Percentiles rank a stretch among this genome's conserved stretches.
These are phyloP conservation scores for Synergus itoensis DNA, from an alignment of 2,888 invertebrate species.

Conservation along the genomic window DNA sequence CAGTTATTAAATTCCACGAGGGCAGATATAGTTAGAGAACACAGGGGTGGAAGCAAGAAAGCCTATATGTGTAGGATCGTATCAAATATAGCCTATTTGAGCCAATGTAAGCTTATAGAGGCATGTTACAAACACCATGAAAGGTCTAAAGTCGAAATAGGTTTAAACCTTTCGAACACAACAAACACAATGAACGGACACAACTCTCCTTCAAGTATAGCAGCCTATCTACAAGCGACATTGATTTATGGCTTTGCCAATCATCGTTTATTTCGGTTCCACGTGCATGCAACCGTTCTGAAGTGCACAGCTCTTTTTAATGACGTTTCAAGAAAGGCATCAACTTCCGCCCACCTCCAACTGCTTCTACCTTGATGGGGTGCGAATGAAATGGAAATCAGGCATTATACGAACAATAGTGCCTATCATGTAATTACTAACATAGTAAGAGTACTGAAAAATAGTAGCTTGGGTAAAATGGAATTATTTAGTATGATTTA, in stretches of 20 bases:
- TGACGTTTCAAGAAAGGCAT: slow-evolving; percentile 42
- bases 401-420: slow-evolving; percentile 18
- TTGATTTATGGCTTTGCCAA: slow-evolving; percentile 62
- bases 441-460: slow-evolving; percentile 17
- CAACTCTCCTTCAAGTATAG: neutral
- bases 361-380: slow-evolving; percentile 20
- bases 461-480: slow-evolving; percentile 21
- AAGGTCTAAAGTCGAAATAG: neutral
- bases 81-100: slow-evolving; percentile 16
- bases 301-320: slow-evolving; percentile 52
- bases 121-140: neutral
- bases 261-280: slow-evolving; percentile 57
- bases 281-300: slow-evolving; percentile 49
- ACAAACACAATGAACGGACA: neutral
- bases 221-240: slow-evolving; percentile 52
- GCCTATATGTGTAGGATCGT: neutral
- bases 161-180: neutral
- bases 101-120: slow-evolving; percentile 23
- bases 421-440: slow-evolving; percentile 7
- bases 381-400: slow-evolving; percentile 38
- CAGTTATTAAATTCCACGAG: slow-evolving; percentile 57
- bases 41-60: neutral
- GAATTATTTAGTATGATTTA: slow-evolving; percentile 7
- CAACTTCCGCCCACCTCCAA: slow-evolving; percentile 3
- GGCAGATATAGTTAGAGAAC: slow-evolving; percentile 40